These are phyloP conservation scores for Anthophora plumipes DNA, from an alignment of 2,888 invertebrate genomes.

Conservation along the genomic window DNA sequence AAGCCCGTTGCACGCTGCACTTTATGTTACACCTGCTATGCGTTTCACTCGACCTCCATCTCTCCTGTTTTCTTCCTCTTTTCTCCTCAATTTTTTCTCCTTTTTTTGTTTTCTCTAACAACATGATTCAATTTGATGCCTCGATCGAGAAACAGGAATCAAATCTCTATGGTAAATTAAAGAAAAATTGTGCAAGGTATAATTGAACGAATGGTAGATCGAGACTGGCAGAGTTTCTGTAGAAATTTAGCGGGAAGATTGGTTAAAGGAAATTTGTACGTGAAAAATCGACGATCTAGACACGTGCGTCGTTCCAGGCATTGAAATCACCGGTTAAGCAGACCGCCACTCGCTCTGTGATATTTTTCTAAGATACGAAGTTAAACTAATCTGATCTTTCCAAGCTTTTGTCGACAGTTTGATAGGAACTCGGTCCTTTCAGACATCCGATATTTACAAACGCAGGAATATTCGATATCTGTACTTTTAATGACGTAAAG, in stretches of 20 bases:
- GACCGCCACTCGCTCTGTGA: too few relatives aligned
- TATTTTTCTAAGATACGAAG: too few relatives aligned
- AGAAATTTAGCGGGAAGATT: background rate
- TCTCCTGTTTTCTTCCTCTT: background rate
- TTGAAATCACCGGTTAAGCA: slow-evolving; percentile 14
- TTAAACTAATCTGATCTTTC: too few relatives aligned
- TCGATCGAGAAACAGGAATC: background rate
- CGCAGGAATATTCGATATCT: too few relatives aligned
- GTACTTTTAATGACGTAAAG: too few relatives aligned
- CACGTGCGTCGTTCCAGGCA: background rate
- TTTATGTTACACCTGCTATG: slow-evolving; percentile 35
- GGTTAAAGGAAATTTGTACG: background rate
- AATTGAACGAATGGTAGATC: too few relatives aligned
- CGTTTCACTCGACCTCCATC: background rate
- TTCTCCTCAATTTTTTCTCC: too few relatives aligned
- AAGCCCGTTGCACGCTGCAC: slow-evolving; percentile 33
- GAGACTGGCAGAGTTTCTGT: background rate
- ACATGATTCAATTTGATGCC: slow-evolving; percentile 10
- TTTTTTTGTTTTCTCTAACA: background rate
- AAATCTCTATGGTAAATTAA: background rate
- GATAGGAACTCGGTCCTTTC: too few relatives aligned
- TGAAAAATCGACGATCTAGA: background rate
- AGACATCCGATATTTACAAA: too few relatives aligned
- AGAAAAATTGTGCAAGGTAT: background rate
- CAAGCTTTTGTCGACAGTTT: too few relatives aligned